phyloP scores from a whole-genome alignment of 2,797 vertebrate species.

The Vireo griseus region DNA sequence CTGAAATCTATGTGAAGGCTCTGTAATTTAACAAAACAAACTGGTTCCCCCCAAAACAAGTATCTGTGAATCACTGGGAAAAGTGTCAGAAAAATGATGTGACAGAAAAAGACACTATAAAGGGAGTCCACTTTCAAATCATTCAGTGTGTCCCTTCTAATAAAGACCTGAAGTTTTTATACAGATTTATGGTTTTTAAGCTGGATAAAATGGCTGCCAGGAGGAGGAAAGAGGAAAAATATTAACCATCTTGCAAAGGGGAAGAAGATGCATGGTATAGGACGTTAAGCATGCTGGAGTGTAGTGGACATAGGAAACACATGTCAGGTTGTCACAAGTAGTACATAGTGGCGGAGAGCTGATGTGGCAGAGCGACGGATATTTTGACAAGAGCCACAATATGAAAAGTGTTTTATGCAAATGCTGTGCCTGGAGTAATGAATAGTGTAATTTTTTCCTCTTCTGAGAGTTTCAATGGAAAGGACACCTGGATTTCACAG shows the following conservation, averaged over 20 bases:
- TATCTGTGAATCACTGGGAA: background rate
- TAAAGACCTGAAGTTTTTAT: background rate
- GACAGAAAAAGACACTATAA: background rate
- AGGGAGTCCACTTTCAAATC: background rate
- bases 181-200: background rate
- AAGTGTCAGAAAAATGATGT: background rate
- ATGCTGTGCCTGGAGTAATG: slow-evolving; percentile 39
- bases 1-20: background rate
- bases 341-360: background rate
- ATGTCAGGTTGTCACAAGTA: background rate
- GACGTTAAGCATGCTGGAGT: background rate
- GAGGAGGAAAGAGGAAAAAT: background rate
- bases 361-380: background rate
- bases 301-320: fast-evolving
- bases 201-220: background rate
- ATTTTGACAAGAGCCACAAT: slow-evolving; percentile 11
- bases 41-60: background rate
- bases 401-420: slow-evolving; percentile 27
- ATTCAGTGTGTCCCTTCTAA: background rate
- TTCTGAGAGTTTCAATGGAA: slow-evolving; percentile 40
- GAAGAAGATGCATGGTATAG: background rate
- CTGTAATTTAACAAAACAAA: background rate
- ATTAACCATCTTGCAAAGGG: background rate
- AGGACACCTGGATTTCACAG: slow-evolving; percentile 55
- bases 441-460: slow-evolving; percentile 37